phyloP scores from a whole-genome alignment of 2,113 vertebrate species.

The Spea bombifrons region DNA sequence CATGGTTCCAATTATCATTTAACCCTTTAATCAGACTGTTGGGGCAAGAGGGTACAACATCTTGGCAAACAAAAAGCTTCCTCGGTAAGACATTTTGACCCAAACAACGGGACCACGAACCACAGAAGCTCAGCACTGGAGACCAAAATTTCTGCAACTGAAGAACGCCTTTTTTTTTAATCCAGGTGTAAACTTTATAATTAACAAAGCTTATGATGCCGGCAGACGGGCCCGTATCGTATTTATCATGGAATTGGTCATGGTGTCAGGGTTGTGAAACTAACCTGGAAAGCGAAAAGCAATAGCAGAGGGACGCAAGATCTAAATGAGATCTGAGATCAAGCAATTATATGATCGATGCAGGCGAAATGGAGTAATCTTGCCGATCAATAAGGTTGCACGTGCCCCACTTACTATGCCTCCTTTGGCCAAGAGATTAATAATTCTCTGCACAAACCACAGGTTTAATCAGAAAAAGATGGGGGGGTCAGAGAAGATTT shows the following conservation, averaged over 20 bases:
- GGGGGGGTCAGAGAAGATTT: no score
- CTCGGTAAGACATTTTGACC: no score
- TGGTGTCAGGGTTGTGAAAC: conserved; percentile 38
- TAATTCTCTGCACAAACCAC: no score
- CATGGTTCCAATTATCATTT: no score
- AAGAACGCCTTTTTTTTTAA: no score
- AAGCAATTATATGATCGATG: conserved; percentile 62
- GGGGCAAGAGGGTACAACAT: no score
- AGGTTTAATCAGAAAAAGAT: no score
- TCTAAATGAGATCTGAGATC: conserved; percentile 60
- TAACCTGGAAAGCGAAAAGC: conserved; percentile 47
- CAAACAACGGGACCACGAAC: no score
- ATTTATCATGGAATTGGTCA: conserved; percentile 34
- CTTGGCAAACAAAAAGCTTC: no score
- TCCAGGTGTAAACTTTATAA: conserved; percentile 6
- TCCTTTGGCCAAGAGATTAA: neutral
- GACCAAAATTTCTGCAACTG: no score
- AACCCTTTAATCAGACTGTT: no score
- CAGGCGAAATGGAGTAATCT: conserved; percentile 58
- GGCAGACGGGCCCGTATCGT: neutral
- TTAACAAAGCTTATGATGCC: conserved; percentile 7
- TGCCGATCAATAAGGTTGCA: conserved; percentile 50
- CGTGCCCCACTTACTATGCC: conserved; percentile 11
- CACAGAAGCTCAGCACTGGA: no score
- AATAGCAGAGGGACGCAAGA: conserved; percentile 43